Evolutionary conservation across 2,797 vertebrate species (phyloP).

Genomic region (Eremophila alpestris): DNA sequence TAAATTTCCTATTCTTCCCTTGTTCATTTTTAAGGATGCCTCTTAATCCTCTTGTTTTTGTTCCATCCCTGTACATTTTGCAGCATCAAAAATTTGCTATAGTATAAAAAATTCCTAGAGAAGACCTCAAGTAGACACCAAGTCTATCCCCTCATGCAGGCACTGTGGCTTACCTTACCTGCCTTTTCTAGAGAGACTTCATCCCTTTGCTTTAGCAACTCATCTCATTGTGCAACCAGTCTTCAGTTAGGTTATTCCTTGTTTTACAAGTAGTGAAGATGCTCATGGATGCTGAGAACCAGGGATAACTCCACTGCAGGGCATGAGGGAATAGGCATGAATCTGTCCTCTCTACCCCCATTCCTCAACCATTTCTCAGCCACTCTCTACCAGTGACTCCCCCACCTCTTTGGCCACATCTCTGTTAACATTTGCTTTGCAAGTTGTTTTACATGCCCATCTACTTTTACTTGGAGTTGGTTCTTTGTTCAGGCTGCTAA

Average conservation of each 20-base stretch:
- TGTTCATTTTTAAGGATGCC: neutral
- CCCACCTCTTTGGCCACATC: neutral
- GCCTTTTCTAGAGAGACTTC: neutral
- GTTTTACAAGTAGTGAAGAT: neutral
- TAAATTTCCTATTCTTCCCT: neutral
- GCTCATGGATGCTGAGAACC: rapidly evolving
- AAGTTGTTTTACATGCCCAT: too few species aligned
- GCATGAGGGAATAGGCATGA: neutral
- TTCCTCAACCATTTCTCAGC: neutral
- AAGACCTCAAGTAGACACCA: neutral
- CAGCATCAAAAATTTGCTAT: neutral
- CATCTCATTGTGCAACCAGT: neutral
- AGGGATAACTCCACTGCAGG: neutral
- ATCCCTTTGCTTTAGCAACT: neutral
- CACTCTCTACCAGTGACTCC: neutral
- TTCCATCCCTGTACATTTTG: neutral
- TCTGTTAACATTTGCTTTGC: neutral
- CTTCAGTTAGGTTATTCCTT: neutral
- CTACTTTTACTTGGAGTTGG: neutral
- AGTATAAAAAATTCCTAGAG: neutral
- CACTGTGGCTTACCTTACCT: neutral
- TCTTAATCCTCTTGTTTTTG: neutral
- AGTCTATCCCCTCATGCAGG: rapidly evolving
- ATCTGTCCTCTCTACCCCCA: neutral
- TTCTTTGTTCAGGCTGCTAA: neutral